Evolutionary conservation across 2,797 vertebrate genomes (phyloP).

Genomic region (Acrossocheilus fasciatus): DNA sequence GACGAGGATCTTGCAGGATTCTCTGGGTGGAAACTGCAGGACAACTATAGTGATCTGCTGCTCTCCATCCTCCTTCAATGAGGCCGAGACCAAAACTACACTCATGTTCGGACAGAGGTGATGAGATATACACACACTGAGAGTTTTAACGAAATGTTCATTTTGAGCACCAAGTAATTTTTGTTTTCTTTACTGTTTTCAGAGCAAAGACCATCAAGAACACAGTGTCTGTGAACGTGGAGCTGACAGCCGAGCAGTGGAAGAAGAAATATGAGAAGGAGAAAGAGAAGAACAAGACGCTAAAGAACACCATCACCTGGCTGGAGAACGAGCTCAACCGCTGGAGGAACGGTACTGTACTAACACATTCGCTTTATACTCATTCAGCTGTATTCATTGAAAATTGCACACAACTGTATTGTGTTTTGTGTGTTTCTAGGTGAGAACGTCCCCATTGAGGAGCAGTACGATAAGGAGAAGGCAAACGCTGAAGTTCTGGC

Average conservation of each 20-base stretch:
- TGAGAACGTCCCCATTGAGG: slow-evolving; percentile 85
- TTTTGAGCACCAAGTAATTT: neutral
- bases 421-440: slow-evolving; percentile 68
- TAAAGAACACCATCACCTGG: slow-evolving; percentile 92
- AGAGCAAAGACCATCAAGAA: slow-evolving; percentile 97
- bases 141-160: neutral
- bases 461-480: slow-evolving; percentile 90
- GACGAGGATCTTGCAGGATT: slow-evolving; percentile 91
- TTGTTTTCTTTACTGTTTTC: neutral
- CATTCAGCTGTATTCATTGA: neutral
- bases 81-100: slow-evolving; percentile 88
- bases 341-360: slow-evolving; percentile 88
- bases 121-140: neutral
- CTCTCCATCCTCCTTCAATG: slow-evolving; percentile 87
- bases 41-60: slow-evolving; percentile 91
- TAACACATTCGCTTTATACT: too few species aligned
- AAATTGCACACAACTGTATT: neutral
- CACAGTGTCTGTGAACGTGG: slow-evolving; percentile 94
- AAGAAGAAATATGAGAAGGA: slow-evolving; percentile 98
- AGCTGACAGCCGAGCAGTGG: slow-evolving; percentile 98
- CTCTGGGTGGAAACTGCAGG: slow-evolving; percentile 88
- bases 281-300: slow-evolving; percentile 95
- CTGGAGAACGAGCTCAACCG: slow-evolving; percentile 93
- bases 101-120: slow-evolving; percentile 90
- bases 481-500: slow-evolving; percentile 85